Conservation (phyloP, 2,888 invertebrate species). For the Pediacus dermestoides region DNA sequence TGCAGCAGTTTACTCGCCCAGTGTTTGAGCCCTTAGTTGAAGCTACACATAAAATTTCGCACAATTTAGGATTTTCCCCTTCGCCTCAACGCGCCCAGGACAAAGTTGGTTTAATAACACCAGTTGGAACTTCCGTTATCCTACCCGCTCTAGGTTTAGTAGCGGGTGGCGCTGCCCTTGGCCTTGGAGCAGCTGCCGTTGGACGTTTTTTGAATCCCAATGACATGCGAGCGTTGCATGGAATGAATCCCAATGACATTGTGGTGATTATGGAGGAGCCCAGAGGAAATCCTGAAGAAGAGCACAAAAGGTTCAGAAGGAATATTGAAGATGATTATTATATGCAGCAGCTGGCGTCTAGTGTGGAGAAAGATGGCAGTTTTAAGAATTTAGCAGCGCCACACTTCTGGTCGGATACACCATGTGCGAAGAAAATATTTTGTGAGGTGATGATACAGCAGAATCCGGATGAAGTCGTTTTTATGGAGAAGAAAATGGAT, state of each 20-base stretch:
- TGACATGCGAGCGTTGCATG: slow-evolving; percentile 39
- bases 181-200: slow-evolving; percentile 76
- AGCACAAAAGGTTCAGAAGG: slow-evolving; percentile 41
- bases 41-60: slow-evolving; percentile 75
- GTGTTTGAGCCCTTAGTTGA: slow-evolving; percentile 72
- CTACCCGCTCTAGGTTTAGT: slow-evolving; percentile 73
- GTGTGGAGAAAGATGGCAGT: slow-evolving; percentile 38
- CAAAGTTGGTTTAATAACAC: slow-evolving; percentile 61
- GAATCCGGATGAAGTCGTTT: slow-evolving; percentile 63
- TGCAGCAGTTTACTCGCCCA: slow-evolving; percentile 64
- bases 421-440: slow-evolving; percentile 73
- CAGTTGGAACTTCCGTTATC: slow-evolving; percentile 60
- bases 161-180: slow-evolving; percentile 76
- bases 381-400: slow-evolving; percentile 37
- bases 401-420: slow-evolving; percentile 67
- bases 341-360: slow-evolving; percentile 41
- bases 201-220: slow-evolving; percentile 59
- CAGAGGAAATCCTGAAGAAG: slow-evolving; percentile 15
- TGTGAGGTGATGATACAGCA: slow-evolving; percentile 72
- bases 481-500: slow-evolving; percentile 80
- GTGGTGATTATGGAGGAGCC: slow-evolving; percentile 40
- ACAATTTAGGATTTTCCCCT: slow-evolving; percentile 66
- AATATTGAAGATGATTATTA: slow-evolving; percentile 46
- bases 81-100: slow-evolving; percentile 52
- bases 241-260: slow-evolving; percentile 35